These are phyloP conservation scores for Himantopus leucocephalus DNA, from an alignment of 2,113 vertebrate genomes.

Conservation along the genomic window DNA sequence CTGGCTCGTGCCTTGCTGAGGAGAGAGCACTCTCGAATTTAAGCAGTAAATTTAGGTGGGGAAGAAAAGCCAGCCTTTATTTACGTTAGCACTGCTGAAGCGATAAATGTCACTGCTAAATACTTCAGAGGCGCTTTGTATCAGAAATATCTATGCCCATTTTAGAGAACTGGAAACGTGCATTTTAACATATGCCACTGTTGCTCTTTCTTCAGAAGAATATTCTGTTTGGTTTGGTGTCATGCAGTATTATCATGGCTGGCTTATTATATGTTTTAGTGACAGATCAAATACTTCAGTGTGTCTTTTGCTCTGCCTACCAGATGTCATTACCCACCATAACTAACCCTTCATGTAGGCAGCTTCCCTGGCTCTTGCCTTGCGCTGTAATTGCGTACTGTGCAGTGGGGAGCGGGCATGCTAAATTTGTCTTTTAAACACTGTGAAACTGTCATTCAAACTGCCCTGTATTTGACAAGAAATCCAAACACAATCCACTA, in stretches of 20 bases:
- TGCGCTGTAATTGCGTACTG: background rate
- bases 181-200: background rate
- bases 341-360: background rate
- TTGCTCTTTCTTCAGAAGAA: background rate
- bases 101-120: background rate
- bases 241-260: background rate
- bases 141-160: background rate
- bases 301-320: background rate
- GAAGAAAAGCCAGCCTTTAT: background rate
- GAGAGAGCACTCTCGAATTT: background rate
- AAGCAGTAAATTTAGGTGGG: background rate
- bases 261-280: conserved; percentile 9
- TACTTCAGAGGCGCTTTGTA: background rate
- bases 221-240: conserved; percentile 12
- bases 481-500: background rate
- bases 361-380: background rate
- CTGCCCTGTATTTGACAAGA: background rate
- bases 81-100: background rate
- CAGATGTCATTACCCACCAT: background rate
- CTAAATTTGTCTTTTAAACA: conserved; percentile 26
- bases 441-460: background rate
- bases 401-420: background rate
- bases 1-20: background rate
- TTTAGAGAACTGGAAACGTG: background rate
- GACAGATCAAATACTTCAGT: conserved; percentile 11